Percentiles rank a stretch among this genome's conserved stretches.
These are phyloP conservation scores for Idaea straminata DNA, from an alignment of 2,888 invertebrate genomes.

Conservation along the genomic window DNA sequence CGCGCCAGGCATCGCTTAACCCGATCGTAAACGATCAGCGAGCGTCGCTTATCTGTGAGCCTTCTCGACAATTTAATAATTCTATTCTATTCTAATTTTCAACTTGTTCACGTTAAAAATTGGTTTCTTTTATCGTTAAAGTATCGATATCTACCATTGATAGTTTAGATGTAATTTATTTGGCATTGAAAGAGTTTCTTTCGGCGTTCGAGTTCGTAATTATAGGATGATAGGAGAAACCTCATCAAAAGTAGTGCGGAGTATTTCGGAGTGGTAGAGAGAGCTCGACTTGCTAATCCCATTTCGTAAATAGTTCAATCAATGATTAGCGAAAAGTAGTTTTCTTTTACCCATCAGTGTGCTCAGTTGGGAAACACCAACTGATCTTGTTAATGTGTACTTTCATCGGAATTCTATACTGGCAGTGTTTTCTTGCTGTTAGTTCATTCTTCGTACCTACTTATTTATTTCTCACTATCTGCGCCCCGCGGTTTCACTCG, in stretches of 20 bases:
- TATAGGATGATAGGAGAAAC: slow-evolving; percentile 24
- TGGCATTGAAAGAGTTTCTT: slow-evolving; percentile 2
- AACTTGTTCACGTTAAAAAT: not conserved
- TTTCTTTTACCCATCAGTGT: not conserved
- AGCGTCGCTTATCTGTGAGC: too few species aligned
- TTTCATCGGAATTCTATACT: not conserved
- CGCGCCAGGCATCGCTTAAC: too few species aligned
- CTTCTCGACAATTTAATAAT: too few species aligned
- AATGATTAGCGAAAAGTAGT: slow-evolving; percentile 25
- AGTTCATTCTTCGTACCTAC: not conserved
- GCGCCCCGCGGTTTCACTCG: too few species aligned
- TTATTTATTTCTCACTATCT: not conserved
- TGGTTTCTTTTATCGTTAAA: not conserved
- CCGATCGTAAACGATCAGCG: too few species aligned
- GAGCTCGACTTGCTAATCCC: slow-evolving; percentile 28
- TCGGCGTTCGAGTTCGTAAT: slow-evolving; percentile 3
- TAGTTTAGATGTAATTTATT: not conserved
- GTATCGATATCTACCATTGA: not conserved
- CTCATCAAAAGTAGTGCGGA: slow-evolving; percentile 32
- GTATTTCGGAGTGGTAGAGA: slow-evolving; percentile 20
- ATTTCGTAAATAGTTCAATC: slow-evolving; percentile 29
- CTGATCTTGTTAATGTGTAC: not conserved
- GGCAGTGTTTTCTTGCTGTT: not conserved
- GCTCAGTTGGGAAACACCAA: not conserved
- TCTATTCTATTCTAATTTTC: too few species aligned